Base-by-base conservation (phyloP, 2,113 vertebrate genomes). In the Porphyrio hochstetteri region DNA sequence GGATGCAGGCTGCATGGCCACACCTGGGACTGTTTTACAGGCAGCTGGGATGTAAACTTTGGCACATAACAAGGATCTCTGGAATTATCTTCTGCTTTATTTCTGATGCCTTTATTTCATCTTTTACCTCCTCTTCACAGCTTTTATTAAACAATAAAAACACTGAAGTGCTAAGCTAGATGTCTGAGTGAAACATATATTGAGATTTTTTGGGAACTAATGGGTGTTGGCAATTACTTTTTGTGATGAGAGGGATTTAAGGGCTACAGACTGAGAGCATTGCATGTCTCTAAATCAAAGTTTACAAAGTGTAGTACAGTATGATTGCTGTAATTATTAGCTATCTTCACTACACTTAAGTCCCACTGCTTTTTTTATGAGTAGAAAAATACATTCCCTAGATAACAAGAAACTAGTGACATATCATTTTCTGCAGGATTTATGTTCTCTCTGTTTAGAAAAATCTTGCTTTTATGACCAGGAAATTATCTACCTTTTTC, bases 11-110 rank as follows among this genome's bases (percentile, higher is more conserved):
- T 77, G 21, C 63, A 2, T 27, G 53, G 31, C 38, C 63, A 4
- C 48, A 68, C 2, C 16, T n/a, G 78, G 21, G 59, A 40, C 29
- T 9, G 48, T 38, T 88, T 50, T 27, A 27, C 1, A 2, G 31
- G 20, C 24, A 59, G 21, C 11, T 21, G 13, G 28, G 25, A n/a
- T 40, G 28, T 15, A 27, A 31, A 18, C 0, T 1, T 48, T 1
- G 0, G 7, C 20, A 24, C 0, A 1, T 20, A 67, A 52, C 46
- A 36, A 13, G 18, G 59, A 14, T 10, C n/a, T 40, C n/a, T 89
- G 48, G 27, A 76, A 11, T 16, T 82, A 59, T 3, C 38, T 42
- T 85, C 50, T 61, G 5, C 28, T 77, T 65, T n/a, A 8, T 56
- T 92, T 74, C 24, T 56, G 42, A 20, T 72, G 57, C 35, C 21